A percentile compares a stretch with the other conserved stretches of the same genome.
Evolutionary conservation across 2,113 vertebrate genomes (phyloP).

Genomic region (Tychaedon coryphoeus): DNA sequence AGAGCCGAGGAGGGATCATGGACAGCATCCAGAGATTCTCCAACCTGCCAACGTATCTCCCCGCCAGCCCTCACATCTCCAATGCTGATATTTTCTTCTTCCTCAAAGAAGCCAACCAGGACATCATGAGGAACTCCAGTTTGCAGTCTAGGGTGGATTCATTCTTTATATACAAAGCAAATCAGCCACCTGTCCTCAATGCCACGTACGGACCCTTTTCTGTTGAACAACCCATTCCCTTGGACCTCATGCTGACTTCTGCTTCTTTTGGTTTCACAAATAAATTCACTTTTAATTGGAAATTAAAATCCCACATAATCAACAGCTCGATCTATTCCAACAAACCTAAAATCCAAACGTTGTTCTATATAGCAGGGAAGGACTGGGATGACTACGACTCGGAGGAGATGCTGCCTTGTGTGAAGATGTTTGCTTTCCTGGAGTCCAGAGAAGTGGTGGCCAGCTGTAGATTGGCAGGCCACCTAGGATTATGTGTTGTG

Average conservation of each 20-base stretch:
- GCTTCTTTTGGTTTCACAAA: slow-evolving; percentile 63
- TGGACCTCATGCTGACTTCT: slow-evolving; percentile 80
- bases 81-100: slow-evolving; percentile 85
- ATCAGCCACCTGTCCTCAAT: slow-evolving; percentile 79
- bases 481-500: slow-evolving; percentile 88
- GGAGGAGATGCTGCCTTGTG: slow-evolving; percentile 80
- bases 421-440: slow-evolving; percentile 83
- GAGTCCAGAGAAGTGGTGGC: slow-evolving; percentile 82
- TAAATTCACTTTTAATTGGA: slow-evolving; percentile 81
- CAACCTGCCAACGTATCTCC: slow-evolving; percentile 86
- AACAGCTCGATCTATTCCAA: slow-evolving; percentile 81
- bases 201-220: slow-evolving; percentile 89
- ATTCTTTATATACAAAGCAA: slow-evolving; percentile 85
- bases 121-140: slow-evolving; percentile 90
- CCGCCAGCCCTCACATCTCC: slow-evolving; percentile 77
- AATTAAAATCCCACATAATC: slow-evolving; percentile 82
- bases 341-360: slow-evolving; percentile 86
- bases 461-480: slow-evolving; percentile 85
- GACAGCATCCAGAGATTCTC: slow-evolving; percentile 82
- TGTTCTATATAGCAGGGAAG: slow-evolving; percentile 89
- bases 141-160: slow-evolving; percentile 85
- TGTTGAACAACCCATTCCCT: slow-evolving; percentile 76
- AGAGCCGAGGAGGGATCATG: slow-evolving; percentile 68
- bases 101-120: slow-evolving; percentile 90
- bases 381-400: slow-evolving; percentile 82